phyloP scores from a whole-genome alignment of 2,888 invertebrate genomes.

The Mactromeris polynyma region DNA sequence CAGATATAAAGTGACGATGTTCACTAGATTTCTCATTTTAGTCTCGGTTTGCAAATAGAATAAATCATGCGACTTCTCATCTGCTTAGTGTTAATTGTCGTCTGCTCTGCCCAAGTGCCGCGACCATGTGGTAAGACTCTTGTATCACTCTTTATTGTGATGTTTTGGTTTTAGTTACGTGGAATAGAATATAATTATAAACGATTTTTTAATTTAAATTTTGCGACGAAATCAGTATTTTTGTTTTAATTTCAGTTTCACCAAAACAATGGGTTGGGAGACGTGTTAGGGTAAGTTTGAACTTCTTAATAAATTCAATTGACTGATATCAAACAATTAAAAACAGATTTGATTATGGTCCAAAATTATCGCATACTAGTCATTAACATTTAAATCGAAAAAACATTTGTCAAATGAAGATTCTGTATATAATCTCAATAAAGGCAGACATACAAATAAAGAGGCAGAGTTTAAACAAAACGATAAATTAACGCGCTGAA shows the following conservation, averaged over 20 bases:
- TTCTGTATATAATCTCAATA: no score
- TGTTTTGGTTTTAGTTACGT: not conserved
- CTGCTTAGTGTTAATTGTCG: constrained; percentile 44
- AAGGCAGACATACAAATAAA: no score
- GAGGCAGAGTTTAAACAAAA: no score
- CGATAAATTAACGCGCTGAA: no score
- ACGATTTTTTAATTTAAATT: no score
- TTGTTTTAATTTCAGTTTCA: constrained; percentile 38
- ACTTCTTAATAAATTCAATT: no score
- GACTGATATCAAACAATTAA: no score
- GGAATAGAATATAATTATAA: not conserved
- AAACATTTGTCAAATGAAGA: no score
- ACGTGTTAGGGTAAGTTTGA: constrained; percentile 53
- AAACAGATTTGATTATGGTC: no score
- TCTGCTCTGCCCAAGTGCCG: constrained; percentile 62
- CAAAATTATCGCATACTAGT: no score
- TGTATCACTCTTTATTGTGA: not conserved
- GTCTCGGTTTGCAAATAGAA: not conserved
- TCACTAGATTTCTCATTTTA: not conserved
- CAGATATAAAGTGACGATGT: not conserved
- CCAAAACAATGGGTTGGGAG: constrained; percentile 64
- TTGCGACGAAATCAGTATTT: not conserved
- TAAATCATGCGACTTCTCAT: constrained; percentile 46
- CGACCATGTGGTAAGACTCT: constrained; percentile 54
- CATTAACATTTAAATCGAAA: no score